Percentiles rank a stretch among this genome's conserved stretches.
phyloP scores from a whole-genome alignment of 2,888 invertebrate species.

The Camptogramma bilineatum region DNA sequence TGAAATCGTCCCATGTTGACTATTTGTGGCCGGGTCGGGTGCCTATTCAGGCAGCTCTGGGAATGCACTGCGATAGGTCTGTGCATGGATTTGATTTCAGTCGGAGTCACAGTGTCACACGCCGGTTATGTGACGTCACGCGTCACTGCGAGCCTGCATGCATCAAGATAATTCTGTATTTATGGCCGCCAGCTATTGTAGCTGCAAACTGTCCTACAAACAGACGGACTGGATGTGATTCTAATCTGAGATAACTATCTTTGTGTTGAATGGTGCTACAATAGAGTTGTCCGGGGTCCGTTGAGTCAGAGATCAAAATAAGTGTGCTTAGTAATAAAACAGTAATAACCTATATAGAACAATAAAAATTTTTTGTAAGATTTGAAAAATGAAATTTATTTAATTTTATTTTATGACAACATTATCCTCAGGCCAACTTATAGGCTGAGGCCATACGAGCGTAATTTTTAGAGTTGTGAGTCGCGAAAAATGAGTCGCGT shows the following conservation, averaged over 20 bases:
- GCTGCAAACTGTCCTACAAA: background rate
- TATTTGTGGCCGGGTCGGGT: too few species aligned
- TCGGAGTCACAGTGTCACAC: constrained; percentile 6
- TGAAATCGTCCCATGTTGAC: too few species aligned
- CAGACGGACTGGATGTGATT: constrained; percentile 11
- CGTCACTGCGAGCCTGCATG: constrained; percentile 9
- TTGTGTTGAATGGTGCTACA: background rate
- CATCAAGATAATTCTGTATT: constrained; percentile 28
- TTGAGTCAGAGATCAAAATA: background rate
- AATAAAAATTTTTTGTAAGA: too few species aligned
- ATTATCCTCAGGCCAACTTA: too few species aligned
- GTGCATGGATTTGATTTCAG: background rate
- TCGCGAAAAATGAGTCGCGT: too few species aligned
- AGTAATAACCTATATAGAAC: too few species aligned
- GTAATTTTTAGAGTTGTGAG: too few species aligned
- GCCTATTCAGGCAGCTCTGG: too few species aligned
- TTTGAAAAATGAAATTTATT: too few species aligned
- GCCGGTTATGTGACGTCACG: constrained; percentile 19
- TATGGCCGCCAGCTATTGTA: constrained; percentile 22
- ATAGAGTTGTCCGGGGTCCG: background rate
- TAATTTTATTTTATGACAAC: too few species aligned
- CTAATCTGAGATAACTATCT: constrained; percentile 15
- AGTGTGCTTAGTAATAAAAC: background rate
- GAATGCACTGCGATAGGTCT: background rate
- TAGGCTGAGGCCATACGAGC: too few species aligned